These are phyloP conservation scores for Scomberomorus guttatus DNA, from an alignment of 2,797 vertebrate species.

Conservation along the genomic window DNA sequence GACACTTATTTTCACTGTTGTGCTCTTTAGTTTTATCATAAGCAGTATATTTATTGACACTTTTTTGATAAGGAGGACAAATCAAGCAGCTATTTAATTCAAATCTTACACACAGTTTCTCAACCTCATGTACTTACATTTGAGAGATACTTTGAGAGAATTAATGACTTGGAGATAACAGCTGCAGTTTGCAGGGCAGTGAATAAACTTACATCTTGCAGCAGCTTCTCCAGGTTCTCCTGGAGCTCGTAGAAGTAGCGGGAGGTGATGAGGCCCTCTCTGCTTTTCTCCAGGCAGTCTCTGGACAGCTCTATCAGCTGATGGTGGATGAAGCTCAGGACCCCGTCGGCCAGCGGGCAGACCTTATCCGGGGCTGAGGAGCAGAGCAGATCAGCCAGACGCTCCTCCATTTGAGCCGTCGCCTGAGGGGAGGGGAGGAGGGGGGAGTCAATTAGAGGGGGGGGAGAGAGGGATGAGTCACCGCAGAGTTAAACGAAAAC, in stretches of 20 bases:
- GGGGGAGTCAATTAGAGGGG: background rate
- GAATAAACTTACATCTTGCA: slow-evolving; percentile 89
- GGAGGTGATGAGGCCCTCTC: slow-evolving; percentile 94
- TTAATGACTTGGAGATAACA: background rate
- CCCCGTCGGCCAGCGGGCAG: slow-evolving; percentile 93
- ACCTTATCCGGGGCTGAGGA: slow-evolving; percentile 91
- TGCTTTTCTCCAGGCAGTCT: slow-evolving; percentile 96
- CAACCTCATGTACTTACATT: background rate
- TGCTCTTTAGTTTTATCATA: background rate
- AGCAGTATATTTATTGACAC: background rate
- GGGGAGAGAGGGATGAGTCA: slow-evolving; percentile 44
- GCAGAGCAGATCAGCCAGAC: slow-evolving; percentile 92
- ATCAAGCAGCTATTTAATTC: background rate
- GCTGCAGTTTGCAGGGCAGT: background rate
- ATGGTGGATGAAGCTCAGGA: slow-evolving; percentile 98
- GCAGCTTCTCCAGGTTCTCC: slow-evolving; percentile 96
- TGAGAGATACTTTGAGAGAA: too few species aligned
- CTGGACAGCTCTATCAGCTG: slow-evolving; percentile 97
- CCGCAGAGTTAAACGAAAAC: slow-evolving; percentile 6
- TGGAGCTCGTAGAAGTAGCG: slow-evolving; percentile 98
- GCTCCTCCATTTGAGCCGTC: slow-evolving; percentile 98
- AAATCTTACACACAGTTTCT: background rate
- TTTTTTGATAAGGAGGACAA: background rate
- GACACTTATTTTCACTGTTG: background rate
- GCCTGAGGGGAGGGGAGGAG: slow-evolving; percentile 79